A percentile compares a stretch with the other conserved stretches of the same genome.
Conservation (phyloP, 2,113 vertebrate species). For the Sceloporus undulatus region DNA sequence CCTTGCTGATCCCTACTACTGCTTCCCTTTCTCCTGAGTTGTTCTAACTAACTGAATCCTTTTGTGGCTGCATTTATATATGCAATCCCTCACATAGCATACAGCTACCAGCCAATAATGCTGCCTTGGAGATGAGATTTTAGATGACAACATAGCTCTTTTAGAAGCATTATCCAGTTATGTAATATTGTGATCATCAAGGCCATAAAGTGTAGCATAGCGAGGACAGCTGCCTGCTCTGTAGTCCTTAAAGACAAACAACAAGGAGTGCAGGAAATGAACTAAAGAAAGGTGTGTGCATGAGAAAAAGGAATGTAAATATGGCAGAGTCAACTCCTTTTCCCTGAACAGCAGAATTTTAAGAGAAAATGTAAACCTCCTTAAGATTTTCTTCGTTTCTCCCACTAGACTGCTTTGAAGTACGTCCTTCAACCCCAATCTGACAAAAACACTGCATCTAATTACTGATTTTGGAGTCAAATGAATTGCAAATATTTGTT, state of each 20-base stretch:
- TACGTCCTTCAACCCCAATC: not conserved
- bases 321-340: not conserved
- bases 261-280: not conserved
- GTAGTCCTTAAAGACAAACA: slow-evolving; percentile 22
- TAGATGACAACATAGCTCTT: not conserved
- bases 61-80: fast-evolving
- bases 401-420: not conserved
- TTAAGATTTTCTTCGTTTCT: not conserved
- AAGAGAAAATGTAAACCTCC: not conserved
- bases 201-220: not conserved
- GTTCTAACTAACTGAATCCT: slow-evolving; percentile 1
- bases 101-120: not conserved
- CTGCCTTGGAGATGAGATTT: not conserved
- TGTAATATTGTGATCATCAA: slow-evolving; percentile 42
- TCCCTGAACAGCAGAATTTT: not conserved
- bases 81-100: not conserved
- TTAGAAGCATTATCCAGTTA: not conserved
- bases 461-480: not conserved
- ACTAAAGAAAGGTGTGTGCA: slow-evolving; percentile 8
- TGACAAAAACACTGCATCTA: not conserved
- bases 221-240: not conserved
- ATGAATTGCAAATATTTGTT: not conserved
- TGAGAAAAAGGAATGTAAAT: not conserved
- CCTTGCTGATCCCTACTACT: not conserved
- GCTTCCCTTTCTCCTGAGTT: not conserved